A percentile compares a stretch with the other conserved stretches of the same genome.
Conservation (phyloP, 2,888 invertebrate genomes). For the Sesia apiformis region DNA sequence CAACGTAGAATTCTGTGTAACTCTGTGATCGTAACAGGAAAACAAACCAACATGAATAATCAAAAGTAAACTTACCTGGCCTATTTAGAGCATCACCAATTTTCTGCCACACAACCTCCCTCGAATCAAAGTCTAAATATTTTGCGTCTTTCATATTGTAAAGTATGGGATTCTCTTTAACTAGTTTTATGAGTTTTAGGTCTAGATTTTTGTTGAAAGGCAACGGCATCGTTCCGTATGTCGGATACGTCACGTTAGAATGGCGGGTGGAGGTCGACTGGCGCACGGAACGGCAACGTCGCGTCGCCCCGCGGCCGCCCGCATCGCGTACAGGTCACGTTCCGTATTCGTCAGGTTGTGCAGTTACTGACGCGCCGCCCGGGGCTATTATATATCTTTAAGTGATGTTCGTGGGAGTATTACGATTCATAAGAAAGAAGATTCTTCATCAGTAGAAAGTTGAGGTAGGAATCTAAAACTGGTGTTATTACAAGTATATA, state of each 20-base stretch:
- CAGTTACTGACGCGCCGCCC: too few species aligned
- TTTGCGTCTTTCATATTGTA: conserved; percentile 48
- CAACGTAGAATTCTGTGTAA: too few species aligned
- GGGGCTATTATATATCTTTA: too few species aligned
- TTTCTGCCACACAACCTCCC: conserved; percentile 58
- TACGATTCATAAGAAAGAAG: too few species aligned
- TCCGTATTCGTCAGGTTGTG: too few species aligned
- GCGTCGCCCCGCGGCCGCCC: conserved; percentile 7
- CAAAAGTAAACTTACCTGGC: conserved; percentile 37
- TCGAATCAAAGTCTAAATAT: conserved; percentile 42
- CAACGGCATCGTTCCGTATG: conserved; percentile 31
- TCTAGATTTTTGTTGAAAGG: conserved; percentile 48
- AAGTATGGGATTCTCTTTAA: conserved; percentile 42
- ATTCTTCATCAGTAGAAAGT: too few species aligned
- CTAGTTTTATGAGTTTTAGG: conserved; percentile 38
- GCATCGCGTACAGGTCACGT: too few species aligned
- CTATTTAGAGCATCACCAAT: conserved; percentile 48
- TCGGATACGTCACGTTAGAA: conserved; percentile 3
- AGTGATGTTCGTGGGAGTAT: too few species aligned
- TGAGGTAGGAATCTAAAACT: too few species aligned
- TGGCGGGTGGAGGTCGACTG: background rate
- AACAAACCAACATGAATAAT: background rate
- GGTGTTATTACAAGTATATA: too few species aligned
- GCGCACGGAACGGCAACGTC: conserved; percentile 30
- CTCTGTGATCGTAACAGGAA: background rate